phyloP scores from a whole-genome alignment of 2,888 invertebrate species.

The Baccha elongata region DNA sequence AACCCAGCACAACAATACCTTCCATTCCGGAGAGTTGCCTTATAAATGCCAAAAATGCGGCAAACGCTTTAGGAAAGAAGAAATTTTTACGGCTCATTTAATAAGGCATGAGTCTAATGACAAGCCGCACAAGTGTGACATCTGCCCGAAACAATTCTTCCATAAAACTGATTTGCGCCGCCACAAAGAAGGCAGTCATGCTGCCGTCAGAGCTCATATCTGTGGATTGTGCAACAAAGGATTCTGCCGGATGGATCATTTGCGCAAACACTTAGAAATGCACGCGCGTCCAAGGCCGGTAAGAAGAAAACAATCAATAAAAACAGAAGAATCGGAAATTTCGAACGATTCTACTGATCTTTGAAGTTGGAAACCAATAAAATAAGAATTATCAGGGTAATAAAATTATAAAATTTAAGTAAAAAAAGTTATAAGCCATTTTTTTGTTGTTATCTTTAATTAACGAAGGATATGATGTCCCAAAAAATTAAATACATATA shows the following conservation, averaged over 20 bases:
- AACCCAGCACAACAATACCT: slow-evolving; percentile 95
- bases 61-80: slow-evolving; percentile 90
- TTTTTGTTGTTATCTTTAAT: too few species aligned
- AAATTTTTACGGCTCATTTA: slow-evolving; percentile 88
- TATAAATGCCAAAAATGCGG: slow-evolving; percentile 93
- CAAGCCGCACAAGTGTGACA: slow-evolving; percentile 93
- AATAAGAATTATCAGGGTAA: too few species aligned
- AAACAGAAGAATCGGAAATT: too few species aligned
- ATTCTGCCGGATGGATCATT: slow-evolving; percentile 95
- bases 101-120: slow-evolving; percentile 89
- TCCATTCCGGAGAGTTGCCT: slow-evolving; percentile 94
- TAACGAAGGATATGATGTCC: too few species aligned
- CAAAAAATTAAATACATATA: too few species aligned
- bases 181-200: slow-evolving; percentile 91
- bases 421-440: too few species aligned
- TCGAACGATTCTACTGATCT: too few species aligned
- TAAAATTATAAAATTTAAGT: too few species aligned
- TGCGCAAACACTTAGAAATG: slow-evolving; percentile 93
- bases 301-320: too few species aligned
- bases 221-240: slow-evolving; percentile 93
- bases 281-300: slow-evolving; percentile 86
- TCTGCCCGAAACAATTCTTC: slow-evolving; percentile 94
- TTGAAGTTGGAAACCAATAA: too few species aligned
- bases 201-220: slow-evolving; percentile 92
- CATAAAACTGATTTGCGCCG: slow-evolving; percentile 94